Evolutionary conservation across 2,797 vertebrate species (phyloP).

Genomic region (Acanthornis magna): DNA sequence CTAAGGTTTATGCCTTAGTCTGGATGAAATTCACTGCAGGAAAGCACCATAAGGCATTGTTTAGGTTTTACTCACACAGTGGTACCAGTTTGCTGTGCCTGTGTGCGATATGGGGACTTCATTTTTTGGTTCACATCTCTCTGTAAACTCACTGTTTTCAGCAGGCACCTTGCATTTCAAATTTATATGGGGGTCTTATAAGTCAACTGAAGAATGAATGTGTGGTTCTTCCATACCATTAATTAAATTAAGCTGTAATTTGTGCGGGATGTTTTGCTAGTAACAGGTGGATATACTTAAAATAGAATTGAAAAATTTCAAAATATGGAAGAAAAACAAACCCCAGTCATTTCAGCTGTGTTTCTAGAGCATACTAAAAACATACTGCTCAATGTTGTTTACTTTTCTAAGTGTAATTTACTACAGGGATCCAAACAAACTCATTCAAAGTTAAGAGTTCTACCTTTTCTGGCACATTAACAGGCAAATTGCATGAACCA

Average conservation of each 20-base stretch:
- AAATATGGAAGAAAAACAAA: not conserved
- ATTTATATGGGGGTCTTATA: not conserved
- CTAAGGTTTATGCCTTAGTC: not conserved
- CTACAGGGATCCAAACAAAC: not conserved
- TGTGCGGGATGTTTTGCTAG: not conserved
- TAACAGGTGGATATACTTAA: not conserved
- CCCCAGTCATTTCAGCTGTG: not conserved
- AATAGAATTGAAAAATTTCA: not conserved
- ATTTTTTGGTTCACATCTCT: not conserved
- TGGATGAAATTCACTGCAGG: not conserved
- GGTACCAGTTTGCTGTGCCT: not conserved
- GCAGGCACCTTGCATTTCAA: not conserved
- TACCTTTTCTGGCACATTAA: not conserved
- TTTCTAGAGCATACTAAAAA: not conserved
- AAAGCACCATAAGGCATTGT: not conserved
- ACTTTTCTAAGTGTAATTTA: not conserved
- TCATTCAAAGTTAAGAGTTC: not conserved
- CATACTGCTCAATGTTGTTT: not conserved
- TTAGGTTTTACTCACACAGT: not conserved
- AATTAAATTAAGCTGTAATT: conserved; percentile 23
- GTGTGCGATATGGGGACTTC: not conserved
- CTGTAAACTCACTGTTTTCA: not conserved
- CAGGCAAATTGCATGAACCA: not conserved
- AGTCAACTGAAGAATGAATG: not conserved
- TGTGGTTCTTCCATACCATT: not conserved